Evolutionary conservation across 2,888 invertebrate species (phyloP), one percentile per base, ranked within the genome.

Genomic region (Rhynchonema sp.): DNA sequence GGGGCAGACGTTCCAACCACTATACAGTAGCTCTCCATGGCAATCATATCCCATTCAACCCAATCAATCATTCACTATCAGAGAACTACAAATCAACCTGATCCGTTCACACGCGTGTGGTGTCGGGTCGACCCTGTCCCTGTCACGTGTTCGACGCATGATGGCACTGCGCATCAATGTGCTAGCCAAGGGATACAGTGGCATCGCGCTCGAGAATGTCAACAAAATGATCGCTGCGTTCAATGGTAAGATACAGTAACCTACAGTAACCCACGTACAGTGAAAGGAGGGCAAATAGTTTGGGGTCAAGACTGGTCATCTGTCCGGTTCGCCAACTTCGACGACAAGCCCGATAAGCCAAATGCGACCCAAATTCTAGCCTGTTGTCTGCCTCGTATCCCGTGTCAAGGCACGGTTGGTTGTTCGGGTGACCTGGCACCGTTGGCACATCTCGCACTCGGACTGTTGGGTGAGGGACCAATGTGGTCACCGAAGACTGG

Each of bases 361-460:
- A n/a, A n/a, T n/a, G n/a, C n/a, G n/a, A n/a, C n/a, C n/a, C n/a
- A n/a, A n/a, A n/a, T 69, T 71, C 27, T 69, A 82, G 82, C 77
- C 1, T 80, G 79, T 26, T 82, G 82, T 65, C 74, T 83, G 29
- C 79, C 82, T 0, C 81, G 79, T 79, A 79, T 83, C 1, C 83
- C 83, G 0, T 17, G 82, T 68, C 81, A 83, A 72, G 83, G 83
- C 0, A 81, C 82, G 0, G 82, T 83, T 1, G 83, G 83, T 13
- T 83, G 83, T 25, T 80, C 80, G 64, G 83, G 83, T 1, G 83
- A 83, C 70, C 73, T 83, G 63, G 81, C 82, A 1, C 83, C 83
- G 0, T 69, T 83, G 60, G 77, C 82, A 2, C 83, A 83, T 72
- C 73, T 83, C 62, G 81, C 82, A 0, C 73, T 83, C 1, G 82